Base-by-base conservation (phyloP, 2,888 invertebrate genomes). In the Penaeus monodon region DNA sequence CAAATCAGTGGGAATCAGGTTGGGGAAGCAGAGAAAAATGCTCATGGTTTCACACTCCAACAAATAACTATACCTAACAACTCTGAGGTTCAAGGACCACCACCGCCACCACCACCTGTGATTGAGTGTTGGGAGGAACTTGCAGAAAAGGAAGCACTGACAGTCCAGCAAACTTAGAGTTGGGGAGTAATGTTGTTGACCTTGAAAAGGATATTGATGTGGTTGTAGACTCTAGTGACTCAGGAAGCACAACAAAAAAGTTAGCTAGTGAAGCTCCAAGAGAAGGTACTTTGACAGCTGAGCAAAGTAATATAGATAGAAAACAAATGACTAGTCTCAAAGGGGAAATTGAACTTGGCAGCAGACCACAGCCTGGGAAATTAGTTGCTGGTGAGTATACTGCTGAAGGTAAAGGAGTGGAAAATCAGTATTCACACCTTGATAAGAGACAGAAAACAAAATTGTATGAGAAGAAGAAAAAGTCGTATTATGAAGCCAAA, bases 391-490 rank as follows among this genome's bases (percentile, higher is more conserved):
- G 27, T 77, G 29, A 57, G 12, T 57, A 29, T 49, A n/a, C 57
- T 10, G n/a, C 44, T 77, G 57, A 57, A n/a, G 57, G 12, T 77
- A 38, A 77, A 57, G 27, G 77, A 57, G 63, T 27, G 27, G 77
- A 77, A 57, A 57, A 57, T 57, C 17, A 20, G 17, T 57, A 17
- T 78, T 29, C 73, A 20, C 73, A 85, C 49, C 22, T 87, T 33
- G 77, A 77, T 73, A 82, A 57, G 70, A 83, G 65, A 29, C 82
- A 87, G 29, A 87, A 83, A 79, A 65, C 83, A 12, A 87, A 79
- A 73, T 64, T 83, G 29, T 87, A 87, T 79, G 86, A 87, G 65
- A 87, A 83, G 76, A 70, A 77, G 44, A 87, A 83, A 80, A 57
- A 63, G 33, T 74, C n/a, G 24, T 87, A 83, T 33, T 65, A 73